Evolutionary conservation across 1,140 invertebrate genomes (phyloP).

Genomic region (Dreissena polymorpha): DNA sequence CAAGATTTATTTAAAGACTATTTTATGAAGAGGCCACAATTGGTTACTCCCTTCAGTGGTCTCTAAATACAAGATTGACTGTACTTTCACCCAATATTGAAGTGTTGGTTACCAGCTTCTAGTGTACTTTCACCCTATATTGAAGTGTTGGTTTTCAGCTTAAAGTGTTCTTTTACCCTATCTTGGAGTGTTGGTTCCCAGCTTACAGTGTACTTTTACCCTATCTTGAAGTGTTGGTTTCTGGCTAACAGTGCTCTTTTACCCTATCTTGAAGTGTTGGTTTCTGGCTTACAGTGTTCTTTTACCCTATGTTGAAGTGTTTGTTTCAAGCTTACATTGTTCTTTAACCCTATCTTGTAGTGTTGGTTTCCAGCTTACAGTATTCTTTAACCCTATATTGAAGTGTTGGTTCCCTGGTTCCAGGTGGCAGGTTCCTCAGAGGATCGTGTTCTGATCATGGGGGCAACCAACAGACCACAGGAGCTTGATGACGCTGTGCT

Average conservation of each 20-base stretch:
- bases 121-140: no score
- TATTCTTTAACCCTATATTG: neutral
- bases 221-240: no score
- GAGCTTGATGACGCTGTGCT: constrained; percentile 97
- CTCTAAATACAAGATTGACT: no score
- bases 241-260: neutral
- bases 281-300: neutral
- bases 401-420: constrained; percentile 25
- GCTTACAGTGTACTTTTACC: no score
- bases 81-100: no score
- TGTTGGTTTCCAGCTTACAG: neutral
- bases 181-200: no score
- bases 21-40: no score
- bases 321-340: neutral
- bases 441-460: constrained; percentile 96
- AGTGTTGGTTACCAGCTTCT: no score
- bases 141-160: no score
- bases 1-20: no score
- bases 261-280: neutral
- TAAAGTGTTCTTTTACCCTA: no score
- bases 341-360: neutral
- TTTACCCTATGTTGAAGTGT: neutral
- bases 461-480: constrained; percentile 95
- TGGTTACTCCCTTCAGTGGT: no score
- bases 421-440: constrained; percentile 82